phyloP scores from a whole-genome alignment of 2,888 invertebrate genomes.

The Phanerotoma sp. region DNA sequence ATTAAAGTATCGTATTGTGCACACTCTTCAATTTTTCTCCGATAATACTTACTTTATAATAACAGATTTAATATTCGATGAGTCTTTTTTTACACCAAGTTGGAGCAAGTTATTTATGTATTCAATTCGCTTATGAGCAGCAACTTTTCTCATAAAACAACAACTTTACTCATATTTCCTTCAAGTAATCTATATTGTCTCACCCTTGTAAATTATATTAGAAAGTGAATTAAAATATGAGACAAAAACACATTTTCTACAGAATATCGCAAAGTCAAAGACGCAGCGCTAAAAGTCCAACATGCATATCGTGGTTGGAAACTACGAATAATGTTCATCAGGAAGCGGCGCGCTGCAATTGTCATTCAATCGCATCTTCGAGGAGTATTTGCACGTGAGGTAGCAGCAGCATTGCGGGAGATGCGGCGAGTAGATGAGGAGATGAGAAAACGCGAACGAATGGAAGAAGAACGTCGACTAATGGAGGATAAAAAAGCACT shows the following conservation, averaged over 20 bases:
- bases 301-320: conserved; percentile 86
- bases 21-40: no score
- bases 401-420: conserved; percentile 81
- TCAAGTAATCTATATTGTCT: neutral
- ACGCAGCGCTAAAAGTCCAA: conserved; percentile 75
- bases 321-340: conserved; percentile 76
- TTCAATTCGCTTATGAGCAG: no score
- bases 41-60: no score
- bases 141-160: no score
- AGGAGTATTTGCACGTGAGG: conserved; percentile 89
- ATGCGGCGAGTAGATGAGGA: conserved; percentile 85
- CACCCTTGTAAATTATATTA: neutral
- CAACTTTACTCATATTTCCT: no score
- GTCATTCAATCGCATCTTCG: conserved; percentile 84
- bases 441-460: conserved; percentile 75
- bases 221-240: neutral
- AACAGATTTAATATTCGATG: no score
- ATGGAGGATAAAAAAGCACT: conserved; percentile 61
- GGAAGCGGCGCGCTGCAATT: conserved; percentile 79
- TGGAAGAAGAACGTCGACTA: conserved; percentile 71
- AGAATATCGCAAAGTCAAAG: conserved; percentile 68
- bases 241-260: neutral
- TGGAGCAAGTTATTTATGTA: no score
- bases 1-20: no score
- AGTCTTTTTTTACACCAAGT: no score